These are phyloP conservation scores for Dysmachus trigonus DNA, from an alignment of 2,888 invertebrate species.

Conservation along the genomic window DNA sequence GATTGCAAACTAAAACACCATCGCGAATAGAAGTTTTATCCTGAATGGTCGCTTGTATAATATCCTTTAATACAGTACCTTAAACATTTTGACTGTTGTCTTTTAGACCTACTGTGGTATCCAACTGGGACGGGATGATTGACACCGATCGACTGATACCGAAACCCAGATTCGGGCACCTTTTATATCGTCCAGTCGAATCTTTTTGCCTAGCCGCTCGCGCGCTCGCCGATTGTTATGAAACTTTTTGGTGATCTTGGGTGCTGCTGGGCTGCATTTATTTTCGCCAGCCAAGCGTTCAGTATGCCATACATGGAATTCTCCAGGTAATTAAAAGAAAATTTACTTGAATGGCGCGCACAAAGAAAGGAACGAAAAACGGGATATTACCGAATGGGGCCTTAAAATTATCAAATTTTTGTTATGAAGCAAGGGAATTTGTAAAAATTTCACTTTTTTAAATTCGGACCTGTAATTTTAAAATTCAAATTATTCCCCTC, in stretches of 20 bases:
- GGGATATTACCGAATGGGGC: not conserved
- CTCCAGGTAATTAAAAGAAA: not conserved
- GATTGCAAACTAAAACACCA: not conserved
- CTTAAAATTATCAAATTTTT: not conserved
- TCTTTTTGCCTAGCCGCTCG: not conserved
- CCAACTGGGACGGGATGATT: not conserved
- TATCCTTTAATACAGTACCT: not conserved
- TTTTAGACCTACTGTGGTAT: not conserved
- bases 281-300: slow-evolving; percentile 5
- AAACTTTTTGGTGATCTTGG: slow-evolving; percentile 8
- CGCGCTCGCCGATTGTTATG: not conserved
- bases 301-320: not conserved
- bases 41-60: no score
- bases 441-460: not conserved
- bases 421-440: not conserved
- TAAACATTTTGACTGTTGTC: not conserved
- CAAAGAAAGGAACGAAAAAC: not conserved
- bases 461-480: not conserved
- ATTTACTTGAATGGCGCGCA: not conserved
- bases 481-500: not conserved
- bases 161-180: not conserved
- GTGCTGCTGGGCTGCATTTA: not conserved
- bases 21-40: not conserved
- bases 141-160: slow-evolving; percentile 2
- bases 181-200: not conserved